Evolutionary conservation across 2,113 vertebrate species (phyloP), one percentile per base, ranked within the genome.

Genomic region (Nymphicus hollandicus): DNA sequence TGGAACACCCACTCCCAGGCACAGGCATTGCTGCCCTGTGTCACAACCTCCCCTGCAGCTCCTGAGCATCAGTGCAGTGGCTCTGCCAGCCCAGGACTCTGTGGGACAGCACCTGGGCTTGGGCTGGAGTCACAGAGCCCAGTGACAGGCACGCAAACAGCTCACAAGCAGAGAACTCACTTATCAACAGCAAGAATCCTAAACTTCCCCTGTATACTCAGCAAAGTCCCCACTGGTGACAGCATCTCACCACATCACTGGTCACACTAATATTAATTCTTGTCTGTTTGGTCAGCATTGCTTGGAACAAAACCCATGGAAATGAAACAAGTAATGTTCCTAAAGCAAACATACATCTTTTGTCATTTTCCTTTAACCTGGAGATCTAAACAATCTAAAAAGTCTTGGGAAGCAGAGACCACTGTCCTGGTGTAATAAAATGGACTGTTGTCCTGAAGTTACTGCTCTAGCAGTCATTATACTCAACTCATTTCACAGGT

Each of bases 151-250:
- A 49, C 31, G 35, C 35, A 39, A 43, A 43, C 18, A 58, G 37
- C 8, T 58, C 73, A 58, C 0, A 1, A 27, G 53, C 52, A 66
- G 55, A 87, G 52, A 50, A 56, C 1, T 31, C 35, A 63, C 6
- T 29, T 15, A 65, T 23, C 43, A 31, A 31, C 29, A 64, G 52
- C 55, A 83, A 44, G 7, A 50, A 33, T 8, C 10, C 31, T 37
- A 27, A 47, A 7, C 31, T 35, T 39, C 7, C 6, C 13, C 0
- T 2, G 1, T 13, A 0, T 1, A n/a, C 4, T 19, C 80, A 53
- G 60, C 19, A 31, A 68, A 81, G 81, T 68, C n/a, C 19, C 35
- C 47, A 11, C 27, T 7, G 8, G 17, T 12, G 39, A 39, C 88
- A 70, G 66, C 66, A 27, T 20, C 39, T 56, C 41, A 17, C 43